Evolutionary conservation across 2,113 vertebrate genomes (phyloP).

Genomic region (Atherinomorus stipes): DNA sequence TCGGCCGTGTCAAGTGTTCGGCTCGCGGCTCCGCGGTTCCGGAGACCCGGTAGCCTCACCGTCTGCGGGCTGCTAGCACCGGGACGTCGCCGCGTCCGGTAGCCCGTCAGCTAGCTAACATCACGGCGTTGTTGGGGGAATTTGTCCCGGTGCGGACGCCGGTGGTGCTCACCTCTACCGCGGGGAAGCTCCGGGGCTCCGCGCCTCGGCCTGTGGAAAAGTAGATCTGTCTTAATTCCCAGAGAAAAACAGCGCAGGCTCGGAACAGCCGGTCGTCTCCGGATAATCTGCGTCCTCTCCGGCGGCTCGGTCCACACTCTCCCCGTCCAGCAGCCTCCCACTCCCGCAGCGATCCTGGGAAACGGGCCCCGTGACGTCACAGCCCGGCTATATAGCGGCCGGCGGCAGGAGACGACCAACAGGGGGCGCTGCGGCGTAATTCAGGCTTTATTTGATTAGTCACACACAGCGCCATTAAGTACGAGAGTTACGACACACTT

Average conservation of each 20-base stretch:
- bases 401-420: neutral
- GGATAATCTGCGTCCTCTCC: conserved; percentile 40
- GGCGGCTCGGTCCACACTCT: conserved; percentile 55
- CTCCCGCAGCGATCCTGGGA: conserved; percentile 73
- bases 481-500: too few relatives aligned
- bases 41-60: conserved; percentile 27
- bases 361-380: conserved; percentile 75
- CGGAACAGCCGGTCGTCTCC: conserved; percentile 23
- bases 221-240: neutral
- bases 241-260: neutral
- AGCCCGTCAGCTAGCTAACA: conserved; percentile 60
- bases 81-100: conserved; percentile 24
- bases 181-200: conserved; percentile 7
- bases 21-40: neutral
- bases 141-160: neutral
- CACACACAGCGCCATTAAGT: too few relatives aligned
- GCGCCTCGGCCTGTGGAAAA: too few relatives aligned
- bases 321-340: conserved; percentile 67
- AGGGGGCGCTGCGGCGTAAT: conserved; percentile 46
- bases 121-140: neutral
- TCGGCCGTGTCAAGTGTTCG: neutral
- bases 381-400: neutral
- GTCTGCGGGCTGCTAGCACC: conserved; percentile 48
- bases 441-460: too few relatives aligned
- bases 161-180: conserved; percentile 38